These are phyloP conservation scores for Graphium colonna DNA, from an alignment of 2,888 invertebrate genomes.

Conservation along the genomic window DNA sequence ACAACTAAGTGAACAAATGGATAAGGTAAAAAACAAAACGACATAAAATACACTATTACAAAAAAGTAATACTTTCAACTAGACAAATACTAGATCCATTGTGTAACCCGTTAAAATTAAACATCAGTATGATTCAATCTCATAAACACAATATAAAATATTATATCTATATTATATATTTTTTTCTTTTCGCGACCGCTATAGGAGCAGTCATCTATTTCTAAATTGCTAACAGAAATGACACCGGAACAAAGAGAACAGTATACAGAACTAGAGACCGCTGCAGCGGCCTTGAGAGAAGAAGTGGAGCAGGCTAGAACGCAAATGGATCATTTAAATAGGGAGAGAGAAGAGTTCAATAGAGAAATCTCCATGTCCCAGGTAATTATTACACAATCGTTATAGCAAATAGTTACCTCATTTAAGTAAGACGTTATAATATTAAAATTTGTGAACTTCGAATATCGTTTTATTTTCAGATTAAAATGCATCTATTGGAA, in stretches of 20 bases:
- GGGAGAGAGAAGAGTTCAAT: constrained; percentile 83
- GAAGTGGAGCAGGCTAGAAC: constrained; percentile 80
- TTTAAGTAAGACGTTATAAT: background rate
- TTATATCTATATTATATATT: too few species aligned
- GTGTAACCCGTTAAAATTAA: too few species aligned
- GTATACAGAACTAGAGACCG: constrained; percentile 69
- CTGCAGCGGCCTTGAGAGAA: constrained; percentile 69
- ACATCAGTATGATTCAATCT: too few species aligned
- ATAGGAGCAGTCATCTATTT: constrained; percentile 82
- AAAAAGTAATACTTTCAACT: too few species aligned
- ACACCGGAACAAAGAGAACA: constrained; percentile 79
- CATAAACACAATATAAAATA: too few species aligned
- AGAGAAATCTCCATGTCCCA: constrained; percentile 84
- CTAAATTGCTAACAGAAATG: constrained; percentile 83
- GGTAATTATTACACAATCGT: constrained; percentile 41
- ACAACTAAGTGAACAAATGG: constrained; percentile 84
- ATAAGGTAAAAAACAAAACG: constrained; percentile 81
- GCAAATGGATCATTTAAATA: constrained; percentile 82
- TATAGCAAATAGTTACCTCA: background rate
- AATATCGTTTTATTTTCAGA: constrained; percentile 41
- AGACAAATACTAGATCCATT: too few species aligned
- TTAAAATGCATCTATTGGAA: constrained; percentile 68
- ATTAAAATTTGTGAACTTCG: background rate
- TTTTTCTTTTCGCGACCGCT: too few species aligned
- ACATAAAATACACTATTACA: too few species aligned